Evolutionary conservation across 2,797 vertebrate species (phyloP), one percentile per base, ranked within the genome.

Genomic region (Chrosomus eos): DNA sequence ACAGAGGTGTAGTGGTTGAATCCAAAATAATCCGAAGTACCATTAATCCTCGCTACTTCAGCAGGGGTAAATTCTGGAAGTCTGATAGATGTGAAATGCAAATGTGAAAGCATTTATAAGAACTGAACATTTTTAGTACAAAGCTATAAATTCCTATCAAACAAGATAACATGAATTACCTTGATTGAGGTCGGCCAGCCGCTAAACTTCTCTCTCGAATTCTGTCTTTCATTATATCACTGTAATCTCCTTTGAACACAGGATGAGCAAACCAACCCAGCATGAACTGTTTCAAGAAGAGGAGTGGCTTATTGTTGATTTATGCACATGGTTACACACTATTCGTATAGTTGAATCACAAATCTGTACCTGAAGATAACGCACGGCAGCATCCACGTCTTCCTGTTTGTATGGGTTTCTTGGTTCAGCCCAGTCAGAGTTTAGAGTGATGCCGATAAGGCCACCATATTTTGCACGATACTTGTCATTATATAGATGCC

Each of bases 211-310:
- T 94, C n/a, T 97, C 95, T 80, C 18, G 86, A 87, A 99, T 92
- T 80, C 95, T 96, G 0, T 87, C 96, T 91, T 99, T 99, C 98
- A 99, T 99, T 87, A 95, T 89, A 38, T 97, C 92, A 0, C 82
- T 96, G 81, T 99, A 99, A 90, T 99, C 97, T 0, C 98, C 97
- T 1, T 96, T 98, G 91, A 96, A 99, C 85, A 99, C 93, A 1
- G 98, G 98, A 89, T 99, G 96, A 88, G 97, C 97, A 93, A 99
- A 99, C 98, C 98, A 99, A 75, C 98, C 98, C 87, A 96, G 94
- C 70, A 95, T 92, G 91, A 99, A 99, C 98, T 99, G 88, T 87
- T 38, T 81, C n/a, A 70, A 87, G 78, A 87, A 38, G 28, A 71
- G 45, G 14, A 72, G 55, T 19, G 71, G 13, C 11, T 82, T 0